Base-by-base conservation (phyloP, 2,888 invertebrate genomes). In the Cotesia congregata region DNA sequence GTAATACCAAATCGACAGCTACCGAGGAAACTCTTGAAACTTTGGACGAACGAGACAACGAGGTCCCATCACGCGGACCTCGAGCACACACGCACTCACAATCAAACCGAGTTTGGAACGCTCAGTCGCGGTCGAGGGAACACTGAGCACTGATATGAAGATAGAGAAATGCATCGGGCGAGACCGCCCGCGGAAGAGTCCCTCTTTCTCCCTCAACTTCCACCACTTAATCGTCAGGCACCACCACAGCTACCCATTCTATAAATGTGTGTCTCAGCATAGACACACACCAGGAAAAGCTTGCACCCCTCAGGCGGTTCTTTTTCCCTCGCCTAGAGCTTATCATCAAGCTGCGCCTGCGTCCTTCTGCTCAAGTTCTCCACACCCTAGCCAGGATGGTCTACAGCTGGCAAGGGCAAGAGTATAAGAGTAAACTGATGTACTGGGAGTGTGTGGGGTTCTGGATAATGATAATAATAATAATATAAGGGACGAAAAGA, bases 101-200 rank as follows among this genome's bases (percentile, higher is more conserved):
- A 75, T 81, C 80, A 72, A 65, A 72, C 77, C 68, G 71, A 70
- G 41, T 61, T 39, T 65, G 73, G 41, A 84, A 85, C 85, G 83
- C 85, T 83, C 85, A 83, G 83, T 85, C 88, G 88, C 88, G 87
- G 85, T 86, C 87, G 87, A 86, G 85, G 86, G 67, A 77, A 73
- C 62, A 78, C 76, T 76, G 72, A 30, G 3, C 30, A 30, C 30
- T 30, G 30, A 30, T 30, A 30, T 30, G 30, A 30, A 30, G 30
- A 30, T 30, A 30, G 30, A 30, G 30, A 72, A 61, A 17, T 72
- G 64, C 72, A 72, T 72, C 72, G 72, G 72, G 72, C 62, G 72
- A 72, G 76, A 76, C 76, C 72, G 17, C 71, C 72, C 72, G 67
- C 71, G 61, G 76, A 67, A 72, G 61, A 72, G 75, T 74, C 74